A percentile compares a stretch with the other conserved stretches of the same genome.
Conservation (phyloP, 2,888 invertebrate species). For the Erebia aethiops region DNA sequence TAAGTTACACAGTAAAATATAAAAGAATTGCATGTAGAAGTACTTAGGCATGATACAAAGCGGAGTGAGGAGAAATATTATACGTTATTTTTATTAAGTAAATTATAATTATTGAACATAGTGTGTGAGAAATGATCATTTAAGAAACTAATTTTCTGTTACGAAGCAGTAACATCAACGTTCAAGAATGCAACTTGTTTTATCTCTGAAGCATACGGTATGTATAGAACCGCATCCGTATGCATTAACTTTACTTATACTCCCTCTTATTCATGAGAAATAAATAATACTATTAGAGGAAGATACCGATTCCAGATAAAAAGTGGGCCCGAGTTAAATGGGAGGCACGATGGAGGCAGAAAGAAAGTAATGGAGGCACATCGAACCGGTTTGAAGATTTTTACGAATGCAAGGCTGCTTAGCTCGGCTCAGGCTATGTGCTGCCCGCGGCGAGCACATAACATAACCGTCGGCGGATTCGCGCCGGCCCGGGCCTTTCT, state of each 20-base stretch:
- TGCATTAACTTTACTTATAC: slow-evolving; percentile 80
- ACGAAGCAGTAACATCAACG: slow-evolving; percentile 39
- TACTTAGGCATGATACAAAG: too few species aligned
- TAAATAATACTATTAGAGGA: slow-evolving; percentile 83
- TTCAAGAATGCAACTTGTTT: slow-evolving; percentile 63
- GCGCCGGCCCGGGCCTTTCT: slow-evolving; percentile 74
- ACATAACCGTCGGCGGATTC: slow-evolving; percentile 75
- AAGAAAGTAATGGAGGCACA: slow-evolving; percentile 83
- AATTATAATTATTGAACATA: too few species aligned
- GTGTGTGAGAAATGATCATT: not conserved
- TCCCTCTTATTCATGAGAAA: slow-evolving; percentile 82
- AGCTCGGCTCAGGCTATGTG: slow-evolving; percentile 70
- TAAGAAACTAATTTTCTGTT: not conserved
- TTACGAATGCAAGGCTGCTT: slow-evolving; percentile 82
- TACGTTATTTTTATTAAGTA: too few species aligned
- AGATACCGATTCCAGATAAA: slow-evolving; percentile 83
- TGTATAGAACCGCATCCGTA: slow-evolving; percentile 77
- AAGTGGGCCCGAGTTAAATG: slow-evolving; percentile 82
- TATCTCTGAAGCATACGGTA: slow-evolving; percentile 73
- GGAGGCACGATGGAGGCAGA: slow-evolving; percentile 81
- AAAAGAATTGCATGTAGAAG: not conserved
- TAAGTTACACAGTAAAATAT: slow-evolving; percentile 25
- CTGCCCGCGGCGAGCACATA: slow-evolving; percentile 73
- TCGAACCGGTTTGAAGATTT: slow-evolving; percentile 82
- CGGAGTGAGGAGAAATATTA: too few species aligned